phyloP scores from a whole-genome alignment of 2,113 vertebrate species.

The Columba janthina region DNA sequence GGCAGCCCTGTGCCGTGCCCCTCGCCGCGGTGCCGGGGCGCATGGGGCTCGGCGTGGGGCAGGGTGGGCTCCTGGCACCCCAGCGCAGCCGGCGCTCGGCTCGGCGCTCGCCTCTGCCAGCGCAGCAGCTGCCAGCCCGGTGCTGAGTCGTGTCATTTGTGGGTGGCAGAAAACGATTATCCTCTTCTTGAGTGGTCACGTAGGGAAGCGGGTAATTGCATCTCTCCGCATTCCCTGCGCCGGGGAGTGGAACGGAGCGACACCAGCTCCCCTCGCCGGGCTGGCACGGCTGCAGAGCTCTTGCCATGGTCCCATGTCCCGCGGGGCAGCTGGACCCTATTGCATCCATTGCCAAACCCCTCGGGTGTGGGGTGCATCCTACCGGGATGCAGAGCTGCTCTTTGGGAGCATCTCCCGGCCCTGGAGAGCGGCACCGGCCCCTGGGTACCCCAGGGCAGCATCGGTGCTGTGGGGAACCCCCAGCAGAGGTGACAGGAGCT shows the following conservation, averaged over 20 bases:
- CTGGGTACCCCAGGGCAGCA: not conserved
- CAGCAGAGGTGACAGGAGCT: not conserved
- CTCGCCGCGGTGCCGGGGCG: not conserved
- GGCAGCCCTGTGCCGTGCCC: not conserved
- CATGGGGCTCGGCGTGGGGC: not conserved
- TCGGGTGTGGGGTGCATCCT: not conserved
- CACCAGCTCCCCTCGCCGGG: not conserved
- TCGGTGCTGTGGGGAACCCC: not conserved
- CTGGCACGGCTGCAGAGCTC: no score
- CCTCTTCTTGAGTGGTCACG: not conserved
- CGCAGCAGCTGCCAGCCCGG: not conserved
- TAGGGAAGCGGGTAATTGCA: not conserved
- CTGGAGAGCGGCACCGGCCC: not conserved
- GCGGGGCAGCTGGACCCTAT: fast-evolving
- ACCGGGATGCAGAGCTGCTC: no score
- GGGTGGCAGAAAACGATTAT: not conserved
- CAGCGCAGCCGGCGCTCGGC: not conserved
- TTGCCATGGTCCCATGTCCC: not conserved
- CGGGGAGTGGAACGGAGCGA: not conserved
- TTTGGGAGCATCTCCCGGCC: no score
- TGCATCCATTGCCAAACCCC: not conserved
- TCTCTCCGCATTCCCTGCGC: not conserved
- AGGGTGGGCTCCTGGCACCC: not conserved
- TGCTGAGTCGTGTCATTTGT: not conserved
- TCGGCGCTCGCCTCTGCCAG: not conserved